phyloP scores from a whole-genome alignment of 2,888 invertebrate species.

The Platynereis dumerilii region DNA sequence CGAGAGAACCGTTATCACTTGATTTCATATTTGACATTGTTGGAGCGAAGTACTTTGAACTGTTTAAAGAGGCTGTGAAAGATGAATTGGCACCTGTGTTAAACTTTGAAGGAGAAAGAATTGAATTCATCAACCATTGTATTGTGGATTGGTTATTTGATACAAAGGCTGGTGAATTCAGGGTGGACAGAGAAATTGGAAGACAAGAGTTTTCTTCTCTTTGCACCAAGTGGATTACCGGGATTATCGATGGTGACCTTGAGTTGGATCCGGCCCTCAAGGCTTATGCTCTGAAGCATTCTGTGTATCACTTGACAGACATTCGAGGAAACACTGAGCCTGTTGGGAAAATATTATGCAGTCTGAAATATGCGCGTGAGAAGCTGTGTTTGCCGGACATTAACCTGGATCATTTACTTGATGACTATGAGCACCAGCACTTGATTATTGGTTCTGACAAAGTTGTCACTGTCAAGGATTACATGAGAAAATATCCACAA shows the following conservation, averaged over 20 bases:
- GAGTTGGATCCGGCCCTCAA: conserved; percentile 15
- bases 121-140: conserved; percentile 25
- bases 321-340: conserved; percentile 33
- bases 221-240: conserved; percentile 26
- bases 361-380: conserved; percentile 27
- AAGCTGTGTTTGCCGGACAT: conserved; percentile 28
- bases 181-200: conserved; percentile 17
- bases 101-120: conserved; percentile 1
- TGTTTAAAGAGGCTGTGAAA: too few species aligned
- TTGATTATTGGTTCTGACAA: conserved; percentile 21
- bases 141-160: conserved; percentile 34
- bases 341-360: conserved; percentile 32
- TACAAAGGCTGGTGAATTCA: conserved; percentile 21
- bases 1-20: conserved; percentile 12
- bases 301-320: conserved; percentile 32
- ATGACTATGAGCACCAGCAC: conserved; percentile 36
- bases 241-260: conserved; percentile 16
- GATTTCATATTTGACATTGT: conserved; percentile 16
- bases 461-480: conserved; percentile 27
- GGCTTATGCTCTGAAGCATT: conserved; percentile 34
- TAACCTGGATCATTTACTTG: conserved; percentile 22
- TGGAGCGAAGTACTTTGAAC: too few species aligned
- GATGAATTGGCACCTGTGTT: conserved; percentile 14
- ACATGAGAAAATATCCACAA: conserved; percentile 37
- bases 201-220: conserved; percentile 23